phyloP scores from a whole-genome alignment of 1,140 invertebrate genomes.

The Trichonephila inaurata region DNA sequence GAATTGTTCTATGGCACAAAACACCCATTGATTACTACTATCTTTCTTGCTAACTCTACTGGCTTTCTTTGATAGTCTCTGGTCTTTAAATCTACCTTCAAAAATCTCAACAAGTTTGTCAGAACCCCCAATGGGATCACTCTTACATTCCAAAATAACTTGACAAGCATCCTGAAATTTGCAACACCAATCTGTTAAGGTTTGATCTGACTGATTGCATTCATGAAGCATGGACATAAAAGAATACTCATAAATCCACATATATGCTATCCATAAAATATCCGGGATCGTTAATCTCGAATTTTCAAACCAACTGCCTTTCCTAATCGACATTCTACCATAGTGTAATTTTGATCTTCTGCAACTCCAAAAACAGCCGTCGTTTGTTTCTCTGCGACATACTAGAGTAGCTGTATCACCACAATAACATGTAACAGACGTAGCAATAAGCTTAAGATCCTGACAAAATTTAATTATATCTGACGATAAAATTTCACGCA shows the following conservation, averaged over 20 bases:
- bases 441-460: conserved; percentile 11
- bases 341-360: background rate
- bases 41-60: too few species aligned
- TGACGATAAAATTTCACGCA: background rate
- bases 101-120: conserved; percentile 11
- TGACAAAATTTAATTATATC: conserved; percentile 3
- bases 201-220: background rate
- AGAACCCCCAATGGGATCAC: background rate
- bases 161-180: background rate
- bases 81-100: background rate
- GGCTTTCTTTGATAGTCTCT: background rate
- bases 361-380: background rate
- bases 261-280: background rate
- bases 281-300: background rate
- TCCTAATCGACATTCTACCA: background rate
- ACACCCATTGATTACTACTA: background rate
- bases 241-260: conserved; percentile 41
- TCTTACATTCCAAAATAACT: conserved; percentile 12
- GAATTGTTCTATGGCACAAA: background rate
- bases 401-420: too few species aligned
- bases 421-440: conserved; percentile 15
- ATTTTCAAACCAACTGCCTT: background rate
- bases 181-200: background rate
- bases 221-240: conserved; percentile 15
- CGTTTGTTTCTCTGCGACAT: background rate